Conservation (phyloP, 2,113 vertebrate genomes). For the Trogon melanurus region DNA sequence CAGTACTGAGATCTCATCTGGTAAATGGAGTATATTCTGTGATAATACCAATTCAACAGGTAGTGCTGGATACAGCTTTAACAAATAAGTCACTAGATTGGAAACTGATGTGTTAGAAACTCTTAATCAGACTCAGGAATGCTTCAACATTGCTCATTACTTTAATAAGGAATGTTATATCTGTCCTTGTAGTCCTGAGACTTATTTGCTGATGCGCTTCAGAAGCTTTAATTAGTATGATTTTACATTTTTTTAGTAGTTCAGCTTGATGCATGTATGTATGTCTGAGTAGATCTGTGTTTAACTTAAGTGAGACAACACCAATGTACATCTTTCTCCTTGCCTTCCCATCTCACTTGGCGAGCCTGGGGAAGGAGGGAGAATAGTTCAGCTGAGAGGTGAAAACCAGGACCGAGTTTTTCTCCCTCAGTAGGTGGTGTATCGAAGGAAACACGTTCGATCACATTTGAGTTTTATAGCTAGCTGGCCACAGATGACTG, state of each 20-base stretch:
- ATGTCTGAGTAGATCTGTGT: neutral
- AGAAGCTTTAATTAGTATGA: neutral
- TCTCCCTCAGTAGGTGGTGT: neutral
- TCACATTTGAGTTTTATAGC: neutral
- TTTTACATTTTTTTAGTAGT: neutral
- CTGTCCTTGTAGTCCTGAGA: neutral
- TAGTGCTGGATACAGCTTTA: neutral
- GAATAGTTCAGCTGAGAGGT: neutral
- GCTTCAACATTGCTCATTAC: neutral
- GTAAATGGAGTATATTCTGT: neutral
- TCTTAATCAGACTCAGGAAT: neutral
- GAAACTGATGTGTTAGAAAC: neutral
- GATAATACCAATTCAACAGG: neutral
- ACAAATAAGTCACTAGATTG: neutral
- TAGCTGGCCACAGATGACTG: neutral
- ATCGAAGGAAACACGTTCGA: neutral
- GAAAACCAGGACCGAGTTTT: neutral
- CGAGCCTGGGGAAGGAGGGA: neutral
- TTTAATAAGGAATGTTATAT: neutral
- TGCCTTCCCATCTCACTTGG: neutral
- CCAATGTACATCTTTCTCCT: neutral
- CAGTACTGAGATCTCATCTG: neutral
- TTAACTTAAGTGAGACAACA: neutral
- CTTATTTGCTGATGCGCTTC: neutral
- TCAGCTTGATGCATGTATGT: neutral